Conservation (phyloP, 2,797 vertebrate species). For the Diplodus sargus region DNA sequence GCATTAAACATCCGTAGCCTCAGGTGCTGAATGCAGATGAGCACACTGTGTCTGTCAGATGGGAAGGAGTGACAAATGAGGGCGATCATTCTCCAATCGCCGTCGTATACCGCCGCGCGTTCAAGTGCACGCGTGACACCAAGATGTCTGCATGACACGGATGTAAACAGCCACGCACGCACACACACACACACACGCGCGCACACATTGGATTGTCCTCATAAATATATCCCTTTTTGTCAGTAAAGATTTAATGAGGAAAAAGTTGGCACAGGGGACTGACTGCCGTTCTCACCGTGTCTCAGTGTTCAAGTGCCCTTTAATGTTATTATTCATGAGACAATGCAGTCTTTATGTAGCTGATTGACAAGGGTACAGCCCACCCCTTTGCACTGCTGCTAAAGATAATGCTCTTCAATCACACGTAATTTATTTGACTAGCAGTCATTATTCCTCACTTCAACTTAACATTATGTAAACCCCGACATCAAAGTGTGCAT, state of each 20-base stretch:
- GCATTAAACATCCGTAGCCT: slow-evolving; percentile 79
- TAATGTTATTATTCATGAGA: slow-evolving; percentile 61
- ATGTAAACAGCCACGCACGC: slow-evolving; percentile 4
- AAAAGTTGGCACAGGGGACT: slow-evolving; percentile 48
- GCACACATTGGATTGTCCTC: slow-evolving; percentile 33
- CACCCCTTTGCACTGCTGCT: slow-evolving; percentile 44
- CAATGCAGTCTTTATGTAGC: slow-evolving; percentile 53
- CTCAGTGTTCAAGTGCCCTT: slow-evolving; percentile 56
- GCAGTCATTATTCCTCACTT: slow-evolving; percentile 55
- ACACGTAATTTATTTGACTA: slow-evolving; percentile 55
- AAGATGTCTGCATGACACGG: slow-evolving; percentile 36
- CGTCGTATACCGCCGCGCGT: slow-evolving; percentile 18
- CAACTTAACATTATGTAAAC: slow-evolving; percentile 56
- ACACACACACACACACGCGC: slow-evolving; percentile 26
- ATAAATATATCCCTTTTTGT: slow-evolving; percentile 56
- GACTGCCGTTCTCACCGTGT: slow-evolving; percentile 28
- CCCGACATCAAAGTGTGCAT: slow-evolving; percentile 17
- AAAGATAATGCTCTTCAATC: slow-evolving; percentile 64
- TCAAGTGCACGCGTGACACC: slow-evolving; percentile 11
- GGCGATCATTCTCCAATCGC: slow-evolving; percentile 62
- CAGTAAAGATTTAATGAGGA: slow-evolving; percentile 55
- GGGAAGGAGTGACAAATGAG: slow-evolving; percentile 74
- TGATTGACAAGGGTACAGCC: slow-evolving; percentile 63
- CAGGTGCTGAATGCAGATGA: slow-evolving; percentile 83
- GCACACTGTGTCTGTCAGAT: slow-evolving; percentile 71